phyloP scores from a whole-genome alignment of 2,113 vertebrate species.

The Numida meleagris region DNA sequence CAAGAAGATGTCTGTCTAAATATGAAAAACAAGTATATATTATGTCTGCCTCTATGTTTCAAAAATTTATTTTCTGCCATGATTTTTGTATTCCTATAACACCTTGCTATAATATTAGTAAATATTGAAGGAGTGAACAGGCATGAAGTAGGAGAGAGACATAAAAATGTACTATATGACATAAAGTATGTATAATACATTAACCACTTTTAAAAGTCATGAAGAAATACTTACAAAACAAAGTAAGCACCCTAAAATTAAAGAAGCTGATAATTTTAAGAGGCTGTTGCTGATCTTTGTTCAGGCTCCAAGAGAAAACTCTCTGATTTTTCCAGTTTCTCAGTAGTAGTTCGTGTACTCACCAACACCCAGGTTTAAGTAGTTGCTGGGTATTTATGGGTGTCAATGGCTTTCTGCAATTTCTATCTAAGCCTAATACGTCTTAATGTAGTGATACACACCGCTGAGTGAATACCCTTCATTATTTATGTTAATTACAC shows the following conservation, averaged over 20 bases:
- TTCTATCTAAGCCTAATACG: not conserved
- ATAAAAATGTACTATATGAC: not conserved
- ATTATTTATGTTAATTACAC: not conserved
- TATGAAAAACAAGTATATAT: slow-evolving; percentile 49
- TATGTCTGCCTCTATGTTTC: slow-evolving; percentile 20
- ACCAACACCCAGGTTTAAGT: fast-evolving
- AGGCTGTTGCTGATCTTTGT: not conserved
- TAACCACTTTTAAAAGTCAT: not conserved
- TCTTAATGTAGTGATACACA: fast-evolving
- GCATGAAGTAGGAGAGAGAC: not conserved
- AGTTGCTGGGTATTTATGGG: not conserved
- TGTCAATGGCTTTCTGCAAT: not conserved
- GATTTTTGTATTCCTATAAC: not conserved
- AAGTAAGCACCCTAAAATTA: not conserved
- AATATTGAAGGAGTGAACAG: not conserved
- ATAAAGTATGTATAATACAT: not conserved
- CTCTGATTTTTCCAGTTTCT: not conserved
- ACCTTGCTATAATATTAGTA: not conserved
- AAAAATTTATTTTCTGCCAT: slow-evolving; percentile 21
- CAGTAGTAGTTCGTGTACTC: not conserved
- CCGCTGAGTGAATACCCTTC: not conserved
- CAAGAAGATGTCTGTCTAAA: slow-evolving; percentile 23
- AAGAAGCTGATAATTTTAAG: not conserved
- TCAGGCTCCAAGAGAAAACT: not conserved
- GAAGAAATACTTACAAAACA: not conserved